A percentile compares a stretch with the other conserved stretches of the same genome.
Evolutionary conservation across 1,140 invertebrate species (phyloP).

Genomic region (Procambarus virginalis): DNA sequence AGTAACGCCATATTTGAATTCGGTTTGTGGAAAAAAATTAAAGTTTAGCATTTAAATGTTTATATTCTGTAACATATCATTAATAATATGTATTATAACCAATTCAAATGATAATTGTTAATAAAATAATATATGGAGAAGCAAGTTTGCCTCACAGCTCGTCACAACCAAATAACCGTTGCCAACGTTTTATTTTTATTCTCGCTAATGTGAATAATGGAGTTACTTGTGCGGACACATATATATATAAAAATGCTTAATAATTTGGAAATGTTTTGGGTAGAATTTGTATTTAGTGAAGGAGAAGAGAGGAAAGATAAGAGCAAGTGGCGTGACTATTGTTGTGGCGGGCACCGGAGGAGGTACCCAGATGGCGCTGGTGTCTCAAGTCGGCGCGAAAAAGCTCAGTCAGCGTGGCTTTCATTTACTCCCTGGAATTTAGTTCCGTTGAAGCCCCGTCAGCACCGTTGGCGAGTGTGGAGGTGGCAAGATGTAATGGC

Average conservation of each 20-base stretch:
- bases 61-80: neutral
- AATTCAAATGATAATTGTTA: neutral
- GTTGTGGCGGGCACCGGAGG: neutral
- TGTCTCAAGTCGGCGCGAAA: conserved; percentile 61
- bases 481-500: conserved; percentile 11
- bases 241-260: neutral
- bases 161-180: neutral
- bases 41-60: neutral
- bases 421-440: conserved; percentile 50
- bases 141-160: neutral
- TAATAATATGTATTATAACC: neutral
- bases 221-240: neutral
- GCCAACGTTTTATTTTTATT: too few relatives aligned
- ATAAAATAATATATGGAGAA: neutral
- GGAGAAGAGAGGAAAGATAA: neutral
- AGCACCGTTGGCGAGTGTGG: neutral
- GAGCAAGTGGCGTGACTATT: neutral
- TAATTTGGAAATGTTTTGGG: neutral
- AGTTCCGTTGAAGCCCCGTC: neutral
- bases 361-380: conserved; percentile 23
- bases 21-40: neutral
- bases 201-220: neutral
- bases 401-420: conserved; percentile 68
- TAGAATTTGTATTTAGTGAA: neutral
- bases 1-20: neutral